These are phyloP conservation scores for Phalacrocorax aristotelis DNA, from an alignment of 2,113 vertebrate species.

Conservation along the genomic window DNA sequence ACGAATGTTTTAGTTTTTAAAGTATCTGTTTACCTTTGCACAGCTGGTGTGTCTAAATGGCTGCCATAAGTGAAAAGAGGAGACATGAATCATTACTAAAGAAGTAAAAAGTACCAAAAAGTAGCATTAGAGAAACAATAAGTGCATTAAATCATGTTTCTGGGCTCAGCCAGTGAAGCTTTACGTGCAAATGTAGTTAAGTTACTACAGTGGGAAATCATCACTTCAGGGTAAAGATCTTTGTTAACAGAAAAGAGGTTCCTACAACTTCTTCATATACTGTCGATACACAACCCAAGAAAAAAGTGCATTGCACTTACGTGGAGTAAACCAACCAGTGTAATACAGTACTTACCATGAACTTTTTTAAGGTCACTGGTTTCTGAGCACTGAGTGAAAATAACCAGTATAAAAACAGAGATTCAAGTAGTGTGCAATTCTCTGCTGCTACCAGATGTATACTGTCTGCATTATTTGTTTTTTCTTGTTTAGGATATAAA, in stretches of 20 bases:
- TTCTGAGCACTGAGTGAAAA: neutral
- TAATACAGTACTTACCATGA: neutral
- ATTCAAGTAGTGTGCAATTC: neutral
- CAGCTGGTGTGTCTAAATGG: neutral
- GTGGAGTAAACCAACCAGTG: neutral
- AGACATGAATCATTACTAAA: neutral
- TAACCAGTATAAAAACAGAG: neutral
- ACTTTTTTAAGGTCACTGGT: neutral
- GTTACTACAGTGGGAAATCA: neutral
- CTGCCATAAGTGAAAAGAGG: neutral
- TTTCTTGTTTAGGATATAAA: slow-evolving; percentile 26
- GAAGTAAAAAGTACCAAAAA: neutral
- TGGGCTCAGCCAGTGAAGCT: neutral
- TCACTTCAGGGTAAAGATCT: slow-evolving; percentile 8
- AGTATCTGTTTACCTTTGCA: neutral
- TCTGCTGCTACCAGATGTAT: neutral
- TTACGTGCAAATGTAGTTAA: slow-evolving; percentile 32
- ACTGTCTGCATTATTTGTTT: neutral
- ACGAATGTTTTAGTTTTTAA: neutral
- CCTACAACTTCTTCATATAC: neutral
- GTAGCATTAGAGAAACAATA: neutral
- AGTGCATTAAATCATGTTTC: neutral
- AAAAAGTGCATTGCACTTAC: neutral
- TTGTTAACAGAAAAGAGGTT: slow-evolving; percentile 15
- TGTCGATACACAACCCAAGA: neutral